Percentiles rank a stretch among this genome's conserved stretches.
Conservation (phyloP, 2,113 vertebrate genomes). For the Lathamus discolor region DNA sequence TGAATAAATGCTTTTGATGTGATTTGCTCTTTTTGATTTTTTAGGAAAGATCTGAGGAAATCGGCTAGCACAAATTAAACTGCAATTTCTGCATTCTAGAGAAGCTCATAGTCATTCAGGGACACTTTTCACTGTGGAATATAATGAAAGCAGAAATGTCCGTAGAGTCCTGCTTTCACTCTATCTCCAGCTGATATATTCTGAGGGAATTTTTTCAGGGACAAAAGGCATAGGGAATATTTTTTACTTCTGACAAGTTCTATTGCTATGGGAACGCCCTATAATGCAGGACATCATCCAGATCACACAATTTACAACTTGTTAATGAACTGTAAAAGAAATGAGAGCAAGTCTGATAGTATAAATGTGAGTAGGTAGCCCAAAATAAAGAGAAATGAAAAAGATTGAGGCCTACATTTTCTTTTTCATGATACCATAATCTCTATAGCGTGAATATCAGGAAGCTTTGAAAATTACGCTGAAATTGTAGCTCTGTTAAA, state of each 20-base stretch:
- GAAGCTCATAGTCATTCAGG: background rate
- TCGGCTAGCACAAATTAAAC: background rate
- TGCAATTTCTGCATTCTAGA: background rate
- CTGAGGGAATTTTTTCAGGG: background rate
- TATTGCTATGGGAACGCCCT: background rate
- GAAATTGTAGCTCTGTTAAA: background rate
- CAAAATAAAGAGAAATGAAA: background rate
- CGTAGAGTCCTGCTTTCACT: background rate
- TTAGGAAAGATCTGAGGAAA: background rate
- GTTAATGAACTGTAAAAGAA: background rate
- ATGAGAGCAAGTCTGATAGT: background rate
- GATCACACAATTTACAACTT: background rate
- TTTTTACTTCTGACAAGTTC: background rate
- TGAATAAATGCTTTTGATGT: background rate
- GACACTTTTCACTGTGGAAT: background rate
- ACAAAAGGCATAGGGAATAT: background rate
- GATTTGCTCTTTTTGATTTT: background rate
- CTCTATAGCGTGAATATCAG: background rate
- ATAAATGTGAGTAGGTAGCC: background rate
- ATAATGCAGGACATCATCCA: background rate
- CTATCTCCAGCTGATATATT: background rate
- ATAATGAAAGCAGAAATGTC: background rate
- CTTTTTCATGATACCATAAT: background rate
- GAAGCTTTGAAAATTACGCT: background rate
- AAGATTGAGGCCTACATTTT: background rate